These are phyloP conservation scores for Heteromormyrus szaboi DNA, from an alignment of 2,797 vertebrate species.

Conservation along the genomic window DNA sequence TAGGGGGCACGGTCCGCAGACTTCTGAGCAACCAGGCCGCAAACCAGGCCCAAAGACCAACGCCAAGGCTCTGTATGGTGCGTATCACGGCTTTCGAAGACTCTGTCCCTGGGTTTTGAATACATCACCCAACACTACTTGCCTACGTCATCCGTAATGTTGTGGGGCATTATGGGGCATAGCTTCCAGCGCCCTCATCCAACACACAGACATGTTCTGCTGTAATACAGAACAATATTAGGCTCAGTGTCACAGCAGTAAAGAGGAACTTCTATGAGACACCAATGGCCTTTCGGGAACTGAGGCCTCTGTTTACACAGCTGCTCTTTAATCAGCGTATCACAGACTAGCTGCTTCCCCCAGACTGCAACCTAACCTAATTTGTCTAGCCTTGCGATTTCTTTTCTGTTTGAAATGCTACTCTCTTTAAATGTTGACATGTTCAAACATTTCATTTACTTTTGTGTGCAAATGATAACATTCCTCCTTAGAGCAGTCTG, in stretches of 20 bases:
- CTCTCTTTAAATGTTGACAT: background rate
- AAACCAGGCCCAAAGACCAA: conserved; percentile 44
- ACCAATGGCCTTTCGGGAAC: background rate
- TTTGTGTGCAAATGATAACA: background rate
- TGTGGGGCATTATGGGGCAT: background rate
- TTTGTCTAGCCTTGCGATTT: background rate
- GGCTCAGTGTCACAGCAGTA: background rate
- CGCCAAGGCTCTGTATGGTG: conserved; percentile 60
- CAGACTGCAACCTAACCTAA: background rate
- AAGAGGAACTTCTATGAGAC: background rate
- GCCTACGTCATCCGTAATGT: background rate
- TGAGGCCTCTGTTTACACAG: background rate
- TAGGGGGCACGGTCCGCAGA: conserved; percentile 50
- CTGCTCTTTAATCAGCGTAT: background rate
- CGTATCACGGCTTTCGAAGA: conserved; percentile 24
- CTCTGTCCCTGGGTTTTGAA: background rate
- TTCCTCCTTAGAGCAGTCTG: background rate
- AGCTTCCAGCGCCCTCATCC: background rate
- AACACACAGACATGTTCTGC: background rate
- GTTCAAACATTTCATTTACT: background rate
- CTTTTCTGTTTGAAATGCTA: background rate
- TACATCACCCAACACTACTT: background rate
- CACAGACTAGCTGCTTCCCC: background rate
- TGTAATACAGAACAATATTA: background rate
- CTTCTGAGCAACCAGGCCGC: conserved; percentile 42